Conservation (phyloP, 2,888 invertebrate species). For the Hypomecis punctinalis region DNA sequence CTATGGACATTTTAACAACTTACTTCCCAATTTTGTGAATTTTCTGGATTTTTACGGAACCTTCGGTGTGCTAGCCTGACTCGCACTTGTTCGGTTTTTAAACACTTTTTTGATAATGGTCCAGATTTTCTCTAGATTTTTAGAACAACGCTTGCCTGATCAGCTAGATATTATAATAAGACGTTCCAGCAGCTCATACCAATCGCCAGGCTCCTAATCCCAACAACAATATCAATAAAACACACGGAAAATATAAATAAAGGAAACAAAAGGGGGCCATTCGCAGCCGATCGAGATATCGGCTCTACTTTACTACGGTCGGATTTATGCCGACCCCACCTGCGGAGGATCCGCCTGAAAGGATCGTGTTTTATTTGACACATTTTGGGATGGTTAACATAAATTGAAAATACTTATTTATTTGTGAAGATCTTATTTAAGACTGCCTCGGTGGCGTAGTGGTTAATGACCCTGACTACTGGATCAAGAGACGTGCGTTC, state of each 20-base stretch:
- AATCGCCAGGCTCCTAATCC: slow-evolving; percentile 2
- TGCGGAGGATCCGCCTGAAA: slow-evolving; percentile 48
- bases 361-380: slow-evolving; percentile 28
- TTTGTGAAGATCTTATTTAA: no score
- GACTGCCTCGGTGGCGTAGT: no score
- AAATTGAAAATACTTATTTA: background rate
- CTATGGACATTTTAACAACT: no score
- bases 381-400: slow-evolving; percentile 10
- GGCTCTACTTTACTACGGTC: slow-evolving; percentile 68
- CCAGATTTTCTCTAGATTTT: no score
- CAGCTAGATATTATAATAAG: no score
- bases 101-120: no score
- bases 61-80: no score
- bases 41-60: no score
- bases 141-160: background rate
- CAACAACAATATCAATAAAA: slow-evolving; percentile 28
- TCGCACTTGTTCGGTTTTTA: no score
- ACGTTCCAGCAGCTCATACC: background rate
- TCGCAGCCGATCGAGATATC: slow-evolving; percentile 75
- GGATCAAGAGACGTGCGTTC: no score
- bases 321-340: slow-evolving; percentile 73
- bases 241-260: slow-evolving; percentile 39
- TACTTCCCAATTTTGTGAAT: no score
- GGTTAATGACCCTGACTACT: no score
- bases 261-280: slow-evolving; percentile 53